These are phyloP conservation scores for Colistium nudipinnis DNA, from an alignment of 2,113 vertebrate genomes.

Conservation along the genomic window DNA sequence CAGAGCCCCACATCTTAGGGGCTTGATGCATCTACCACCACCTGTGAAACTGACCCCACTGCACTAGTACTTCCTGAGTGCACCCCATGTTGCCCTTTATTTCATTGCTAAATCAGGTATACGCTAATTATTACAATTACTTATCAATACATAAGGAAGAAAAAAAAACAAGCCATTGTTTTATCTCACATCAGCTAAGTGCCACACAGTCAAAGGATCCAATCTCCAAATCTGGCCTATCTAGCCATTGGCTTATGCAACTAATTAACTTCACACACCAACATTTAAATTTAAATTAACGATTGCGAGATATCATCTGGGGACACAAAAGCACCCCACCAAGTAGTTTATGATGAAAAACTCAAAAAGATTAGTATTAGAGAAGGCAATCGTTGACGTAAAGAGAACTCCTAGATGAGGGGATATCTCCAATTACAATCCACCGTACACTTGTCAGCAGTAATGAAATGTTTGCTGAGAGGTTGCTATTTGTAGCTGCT, in stretches of 20 bases:
- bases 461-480: constrained; percentile 83
- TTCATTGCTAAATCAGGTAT: neutral
- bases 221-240: constrained; percentile 66
- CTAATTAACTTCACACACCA: constrained; percentile 79
- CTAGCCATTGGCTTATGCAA: constrained; percentile 71
- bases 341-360: constrained; percentile 72
- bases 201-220: constrained; percentile 67
- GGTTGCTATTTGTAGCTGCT: constrained; percentile 73
- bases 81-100: neutral
- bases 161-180: constrained; percentile 53
- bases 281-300: constrained; percentile 84
- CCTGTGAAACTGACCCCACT: constrained; percentile 37
- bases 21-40: constrained; percentile 54
- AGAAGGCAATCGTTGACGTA: constrained; percentile 70
- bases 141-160: constrained; percentile 42
- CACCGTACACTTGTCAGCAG: constrained; percentile 79
- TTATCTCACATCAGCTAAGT: constrained; percentile 62
- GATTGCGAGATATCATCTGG: constrained; percentile 76
- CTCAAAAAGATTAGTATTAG: constrained; percentile 72
- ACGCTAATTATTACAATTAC: constrained; percentile 3
- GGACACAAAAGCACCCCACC: constrained; percentile 74
- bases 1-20: constrained; percentile 46
- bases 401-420: constrained; percentile 73
- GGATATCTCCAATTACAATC: constrained; percentile 83
- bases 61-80: neutral